Evolutionary conservation across 2,888 invertebrate genomes (phyloP).

Genomic region (Drosophila mercatorum): DNA sequence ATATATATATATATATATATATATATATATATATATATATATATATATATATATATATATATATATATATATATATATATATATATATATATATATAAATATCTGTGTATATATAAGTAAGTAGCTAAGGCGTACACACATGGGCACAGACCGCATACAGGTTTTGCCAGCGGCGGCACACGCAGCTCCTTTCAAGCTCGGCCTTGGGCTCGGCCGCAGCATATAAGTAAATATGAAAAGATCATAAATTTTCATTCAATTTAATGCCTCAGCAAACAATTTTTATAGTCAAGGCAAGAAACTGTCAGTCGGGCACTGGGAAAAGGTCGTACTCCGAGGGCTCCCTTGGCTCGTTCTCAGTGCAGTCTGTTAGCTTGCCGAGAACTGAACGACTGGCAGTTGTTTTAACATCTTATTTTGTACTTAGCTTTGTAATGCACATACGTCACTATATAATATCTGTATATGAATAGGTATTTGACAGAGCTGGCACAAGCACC

Average conservation of each 20-base stretch:
- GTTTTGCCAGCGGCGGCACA: constrained; percentile 42
- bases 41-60: background rate
- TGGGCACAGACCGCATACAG: constrained; percentile 20
- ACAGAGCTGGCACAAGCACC: too few species aligned
- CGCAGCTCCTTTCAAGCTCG: constrained; percentile 57
- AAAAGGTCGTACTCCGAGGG: constrained; percentile 4
- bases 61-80: constrained; percentile 1
- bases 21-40: background rate
- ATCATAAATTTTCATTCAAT: constrained; percentile 85
- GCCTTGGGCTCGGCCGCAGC: constrained; percentile 20
- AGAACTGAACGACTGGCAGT: constrained; percentile 43
- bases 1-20: background rate
- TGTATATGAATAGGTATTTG: background rate
- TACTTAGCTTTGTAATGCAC: constrained; percentile 47
- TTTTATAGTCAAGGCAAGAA: constrained; percentile 73
- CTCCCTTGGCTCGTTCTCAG: constrained; percentile 3
- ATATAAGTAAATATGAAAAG: constrained; percentile 82
- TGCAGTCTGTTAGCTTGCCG: constrained; percentile 22
- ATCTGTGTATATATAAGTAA: background rate
- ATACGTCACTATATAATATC: constrained; percentile 7
- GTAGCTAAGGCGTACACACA: background rate
- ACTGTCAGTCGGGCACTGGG: constrained; percentile 49
- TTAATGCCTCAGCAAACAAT: constrained; percentile 85
- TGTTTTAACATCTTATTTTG: constrained; percentile 67
- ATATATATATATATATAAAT: background rate